A percentile compares a stretch with the other conserved stretches of the same genome.
These are phyloP conservation scores for Spisula solida DNA, from an alignment of 2,888 invertebrate genomes.

Conservation along the genomic window DNA sequence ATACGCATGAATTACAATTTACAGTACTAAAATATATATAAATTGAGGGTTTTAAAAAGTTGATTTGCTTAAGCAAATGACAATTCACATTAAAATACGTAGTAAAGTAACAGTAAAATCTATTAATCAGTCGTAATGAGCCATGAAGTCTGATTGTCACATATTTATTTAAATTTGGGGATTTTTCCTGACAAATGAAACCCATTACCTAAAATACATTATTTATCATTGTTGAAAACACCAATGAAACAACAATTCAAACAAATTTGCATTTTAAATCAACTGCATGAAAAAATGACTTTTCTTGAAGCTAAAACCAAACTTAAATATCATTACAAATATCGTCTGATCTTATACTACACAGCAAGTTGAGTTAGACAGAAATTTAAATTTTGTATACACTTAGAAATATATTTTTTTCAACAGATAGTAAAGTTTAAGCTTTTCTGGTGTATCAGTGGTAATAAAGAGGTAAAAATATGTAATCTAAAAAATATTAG, in stretches of 20 bases:
- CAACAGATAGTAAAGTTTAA: background rate
- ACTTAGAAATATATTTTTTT: background rate
- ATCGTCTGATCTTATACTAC: background rate
- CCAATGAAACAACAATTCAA: background rate
- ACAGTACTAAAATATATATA: background rate
- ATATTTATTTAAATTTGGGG: background rate
- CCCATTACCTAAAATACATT: background rate
- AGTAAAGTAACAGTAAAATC: background rate
- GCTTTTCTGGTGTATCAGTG: background rate
- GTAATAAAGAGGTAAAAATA: background rate
- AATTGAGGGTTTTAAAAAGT: background rate
- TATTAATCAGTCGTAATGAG: background rate
- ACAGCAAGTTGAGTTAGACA: background rate
- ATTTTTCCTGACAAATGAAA: background rate
- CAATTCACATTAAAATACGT: background rate
- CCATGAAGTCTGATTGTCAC: background rate
- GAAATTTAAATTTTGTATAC: background rate
- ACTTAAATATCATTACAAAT: slow-evolving; percentile 9
- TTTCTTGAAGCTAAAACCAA: background rate
- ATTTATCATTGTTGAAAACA: no score
- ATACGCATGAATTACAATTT: background rate
- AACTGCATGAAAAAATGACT: background rate
- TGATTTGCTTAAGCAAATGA: background rate
- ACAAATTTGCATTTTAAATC: background rate
- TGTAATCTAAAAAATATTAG: background rate